These are phyloP conservation scores for Poecile montanus DNA, from an alignment of 2,797 vertebrate genomes.

Conservation along the genomic window DNA sequence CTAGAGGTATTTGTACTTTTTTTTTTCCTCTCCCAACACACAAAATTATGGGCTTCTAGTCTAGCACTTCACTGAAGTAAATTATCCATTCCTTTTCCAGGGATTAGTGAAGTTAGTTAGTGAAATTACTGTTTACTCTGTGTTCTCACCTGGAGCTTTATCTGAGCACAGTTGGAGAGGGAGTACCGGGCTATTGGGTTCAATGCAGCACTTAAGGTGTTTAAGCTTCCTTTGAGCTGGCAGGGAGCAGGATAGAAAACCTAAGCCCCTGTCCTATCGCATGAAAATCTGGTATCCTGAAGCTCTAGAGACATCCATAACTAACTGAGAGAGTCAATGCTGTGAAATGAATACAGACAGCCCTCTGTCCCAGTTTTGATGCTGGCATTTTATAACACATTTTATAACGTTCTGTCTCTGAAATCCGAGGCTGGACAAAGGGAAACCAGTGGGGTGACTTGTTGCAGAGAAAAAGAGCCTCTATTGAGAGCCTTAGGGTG, in stretches of 20 bases:
- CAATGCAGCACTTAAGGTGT: not conserved
- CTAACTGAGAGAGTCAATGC: not conserved
- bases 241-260: not conserved
- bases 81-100: not conserved
- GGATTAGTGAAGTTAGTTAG: not conserved
- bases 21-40: not conserved
- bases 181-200: not conserved
- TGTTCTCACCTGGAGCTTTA: not conserved
- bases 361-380: not conserved
- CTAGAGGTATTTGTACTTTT: constrained; percentile 84
- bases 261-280: not conserved
- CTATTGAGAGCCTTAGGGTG: not conserved
- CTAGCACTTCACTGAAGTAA: not conserved
- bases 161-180: not conserved
- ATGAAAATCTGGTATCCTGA: not conserved
- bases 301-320: not conserved
- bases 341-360: not conserved
- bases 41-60: not conserved
- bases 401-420: not conserved
- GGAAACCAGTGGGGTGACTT: not conserved
- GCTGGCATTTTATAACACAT: not conserved
- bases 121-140: not conserved
- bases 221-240: not conserved
- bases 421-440: not conserved
- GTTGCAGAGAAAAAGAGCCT: not conserved